Base-by-base conservation (phyloP, 2,888 invertebrate genomes). In the Blomia tropicalis region DNA sequence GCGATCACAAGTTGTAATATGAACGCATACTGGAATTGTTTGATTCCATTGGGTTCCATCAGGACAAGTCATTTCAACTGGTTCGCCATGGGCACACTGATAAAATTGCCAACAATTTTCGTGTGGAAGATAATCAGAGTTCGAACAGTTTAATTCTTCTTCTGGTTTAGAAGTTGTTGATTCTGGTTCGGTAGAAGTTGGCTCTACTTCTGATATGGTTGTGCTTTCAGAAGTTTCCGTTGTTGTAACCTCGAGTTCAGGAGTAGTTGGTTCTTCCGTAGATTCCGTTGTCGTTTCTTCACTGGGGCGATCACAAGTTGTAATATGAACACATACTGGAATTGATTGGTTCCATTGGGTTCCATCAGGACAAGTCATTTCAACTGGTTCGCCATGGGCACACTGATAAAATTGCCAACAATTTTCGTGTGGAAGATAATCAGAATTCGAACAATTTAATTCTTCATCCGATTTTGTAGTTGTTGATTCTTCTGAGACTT, bases 351-450 rank as follows among this genome's bases (percentile, higher is more conserved):
- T 41, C 59, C 59, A 58, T 27, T 32, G 41, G 14, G 59, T 58
- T 2, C 59, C 59, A 19, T 17, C 14, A 22, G 59, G n/a, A 25
- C 59, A 58, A 3, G 41, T 58, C 36, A 43, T 23, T 43, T 58
- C 59, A 43, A 43, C 44, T 1, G 59, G n/a, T 4, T 43, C 22
- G 1, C 59, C 41, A 27, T 58, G 44, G 2, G 17, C 36, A 23
- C 59, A 58, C n/a, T 32, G 36, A 2, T 22, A 58, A 23, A 41
- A 58, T 23, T 44, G 44, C 59, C 59, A 58, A 17, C 59, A 58
- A 43, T 58, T 22, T 43, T 58, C 27, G 27, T 58, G 59, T 27
- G 51, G 23, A 27, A 22, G 41, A 25, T 41, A 58, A 22, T 41
- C 59, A 36, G 32, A 32, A 2, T 14, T 29, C 11, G 56, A 30